Conservation (phyloP, 2,113 vertebrate species). For the Archocentrus centrarchus region DNA sequence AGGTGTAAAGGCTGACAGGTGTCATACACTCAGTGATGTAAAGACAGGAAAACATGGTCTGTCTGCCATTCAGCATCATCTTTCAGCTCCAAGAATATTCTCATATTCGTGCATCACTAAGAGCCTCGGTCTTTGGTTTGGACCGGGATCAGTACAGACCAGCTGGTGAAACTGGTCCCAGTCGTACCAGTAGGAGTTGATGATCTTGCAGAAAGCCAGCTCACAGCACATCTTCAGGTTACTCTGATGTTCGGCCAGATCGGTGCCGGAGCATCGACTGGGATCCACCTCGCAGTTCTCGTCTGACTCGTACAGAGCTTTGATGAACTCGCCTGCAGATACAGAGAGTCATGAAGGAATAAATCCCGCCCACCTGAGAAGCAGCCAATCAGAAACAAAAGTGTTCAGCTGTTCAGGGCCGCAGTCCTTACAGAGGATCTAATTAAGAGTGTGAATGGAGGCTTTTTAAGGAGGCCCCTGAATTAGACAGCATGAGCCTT, state of each 20-base stretch:
- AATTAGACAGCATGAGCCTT: not conserved
- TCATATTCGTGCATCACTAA: too few relatives aligned
- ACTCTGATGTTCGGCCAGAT: slow-evolving; percentile 91
- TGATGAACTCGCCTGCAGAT: slow-evolving; percentile 93
- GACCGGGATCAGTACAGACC: too few relatives aligned
- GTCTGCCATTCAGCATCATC: too few relatives aligned
- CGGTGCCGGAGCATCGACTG: slow-evolving; percentile 85
- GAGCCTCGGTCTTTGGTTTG: not conserved
- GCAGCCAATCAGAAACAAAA: not conserved
- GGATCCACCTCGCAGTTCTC: slow-evolving; percentile 97
- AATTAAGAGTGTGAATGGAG: too few relatives aligned
- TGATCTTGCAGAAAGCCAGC: slow-evolving; percentile 97
- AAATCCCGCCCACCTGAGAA: not conserved
- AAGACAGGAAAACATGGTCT: too few relatives aligned
- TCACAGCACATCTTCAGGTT: slow-evolving; percentile 99
- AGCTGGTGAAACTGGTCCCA: not conserved
- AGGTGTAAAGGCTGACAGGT: too few relatives aligned
- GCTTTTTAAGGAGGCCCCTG: not conserved
- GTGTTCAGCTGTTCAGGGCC: not conserved
- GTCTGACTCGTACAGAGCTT: slow-evolving; percentile 95
- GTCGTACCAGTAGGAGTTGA: slow-evolving; percentile 95
- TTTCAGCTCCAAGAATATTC: too few relatives aligned
- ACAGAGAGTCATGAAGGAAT: not conserved
- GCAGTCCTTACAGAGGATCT: too few relatives aligned
- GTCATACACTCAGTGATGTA: too few relatives aligned